A percentile compares a stretch with the other conserved stretches of the same genome.
phyloP scores from a whole-genome alignment of 2,888 invertebrate species.

The Drosophila yooni region DNA sequence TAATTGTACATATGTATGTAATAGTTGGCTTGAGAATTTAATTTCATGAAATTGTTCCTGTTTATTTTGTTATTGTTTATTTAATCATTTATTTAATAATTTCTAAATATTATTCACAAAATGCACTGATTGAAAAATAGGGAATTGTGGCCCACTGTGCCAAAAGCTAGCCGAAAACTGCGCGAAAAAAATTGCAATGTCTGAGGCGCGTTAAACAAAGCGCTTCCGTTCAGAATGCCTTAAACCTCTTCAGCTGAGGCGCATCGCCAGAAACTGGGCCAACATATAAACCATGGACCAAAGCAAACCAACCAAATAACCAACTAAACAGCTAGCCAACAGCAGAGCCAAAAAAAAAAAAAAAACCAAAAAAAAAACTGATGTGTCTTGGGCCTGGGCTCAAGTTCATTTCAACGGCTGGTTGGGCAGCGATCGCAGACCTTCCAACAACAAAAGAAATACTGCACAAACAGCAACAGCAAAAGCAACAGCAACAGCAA shows the following conservation, averaged over 20 bases:
- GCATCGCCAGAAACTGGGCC: slow-evolving; percentile 61
- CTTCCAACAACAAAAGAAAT: slow-evolving; percentile 49
- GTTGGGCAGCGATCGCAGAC: slow-evolving; percentile 66
- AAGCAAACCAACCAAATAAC: slow-evolving; percentile 28
- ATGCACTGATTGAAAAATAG: accelerated
- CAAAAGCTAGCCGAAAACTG: slow-evolving; percentile 19
- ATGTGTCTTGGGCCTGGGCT: slow-evolving; percentile 46
- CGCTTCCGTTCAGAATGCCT: slow-evolving; percentile 69
- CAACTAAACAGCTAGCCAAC: slow-evolving; percentile 17
- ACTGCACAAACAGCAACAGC: slow-evolving; percentile 28
- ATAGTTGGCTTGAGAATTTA: neutral
- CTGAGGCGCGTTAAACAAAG: slow-evolving; percentile 72
- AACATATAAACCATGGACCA: slow-evolving; percentile 67
- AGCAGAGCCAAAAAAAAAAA: neutral
- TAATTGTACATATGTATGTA: neutral
- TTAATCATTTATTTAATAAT: neutral
- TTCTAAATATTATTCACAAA: neutral
- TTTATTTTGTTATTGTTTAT: neutral
- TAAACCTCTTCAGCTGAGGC: slow-evolving; percentile 37
- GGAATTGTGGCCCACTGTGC: slow-evolving; percentile 4
- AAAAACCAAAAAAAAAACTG: slow-evolving; percentile 1
- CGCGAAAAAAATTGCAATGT: slow-evolving; percentile 52
- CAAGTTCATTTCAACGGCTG: slow-evolving; percentile 81
- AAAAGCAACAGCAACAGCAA: slow-evolving; percentile 5
- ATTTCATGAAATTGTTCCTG: too few species aligned